Percentiles rank a stretch among this genome's conserved stretches.
Conservation (phyloP, 2,888 invertebrate species). For the Agriopis leucophaearia region DNA sequence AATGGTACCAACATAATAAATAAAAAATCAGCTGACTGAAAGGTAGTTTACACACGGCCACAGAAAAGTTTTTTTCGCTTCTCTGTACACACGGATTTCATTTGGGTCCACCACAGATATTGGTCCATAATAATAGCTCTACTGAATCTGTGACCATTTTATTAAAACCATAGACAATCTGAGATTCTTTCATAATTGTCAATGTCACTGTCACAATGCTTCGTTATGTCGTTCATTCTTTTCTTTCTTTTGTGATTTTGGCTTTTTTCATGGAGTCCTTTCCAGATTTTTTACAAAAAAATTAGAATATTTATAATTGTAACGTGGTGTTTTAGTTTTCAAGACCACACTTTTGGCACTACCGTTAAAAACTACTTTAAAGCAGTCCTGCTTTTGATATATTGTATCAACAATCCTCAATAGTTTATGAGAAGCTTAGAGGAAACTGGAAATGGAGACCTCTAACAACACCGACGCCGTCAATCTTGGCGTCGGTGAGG, state of each 20-base stretch:
- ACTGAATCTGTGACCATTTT: not conserved
- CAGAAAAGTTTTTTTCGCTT: too few species aligned
- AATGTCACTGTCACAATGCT: not conserved
- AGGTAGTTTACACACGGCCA: not conserved
- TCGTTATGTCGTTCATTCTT: not conserved
- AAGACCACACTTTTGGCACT: too few species aligned
- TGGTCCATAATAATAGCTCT: not conserved
- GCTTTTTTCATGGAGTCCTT: not conserved
- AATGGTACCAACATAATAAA: conserved; percentile 68
- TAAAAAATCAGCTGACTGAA: conserved; percentile 78
- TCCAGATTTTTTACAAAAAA: not conserved
- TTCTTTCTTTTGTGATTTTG: not conserved
- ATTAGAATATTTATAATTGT: not conserved
- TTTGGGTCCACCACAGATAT: too few species aligned
- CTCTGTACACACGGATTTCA: too few species aligned
- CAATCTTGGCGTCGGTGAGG: conserved; percentile 89
- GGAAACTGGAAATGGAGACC: conserved; percentile 76
- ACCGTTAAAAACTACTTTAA: not conserved
- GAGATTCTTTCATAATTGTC: not conserved
- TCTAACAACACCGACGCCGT: conserved; percentile 87
- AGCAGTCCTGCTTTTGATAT: not conserved
- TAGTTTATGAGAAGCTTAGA: conserved; percentile 30
- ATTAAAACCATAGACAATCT: not conserved
- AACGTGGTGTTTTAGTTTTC: not conserved
- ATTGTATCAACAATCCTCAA: conserved; percentile 15